A percentile compares a stretch with the other conserved stretches of the same genome.
Evolutionary conservation across 2,797 vertebrate genomes (phyloP).

Genomic region (Argentina silus): DNA sequence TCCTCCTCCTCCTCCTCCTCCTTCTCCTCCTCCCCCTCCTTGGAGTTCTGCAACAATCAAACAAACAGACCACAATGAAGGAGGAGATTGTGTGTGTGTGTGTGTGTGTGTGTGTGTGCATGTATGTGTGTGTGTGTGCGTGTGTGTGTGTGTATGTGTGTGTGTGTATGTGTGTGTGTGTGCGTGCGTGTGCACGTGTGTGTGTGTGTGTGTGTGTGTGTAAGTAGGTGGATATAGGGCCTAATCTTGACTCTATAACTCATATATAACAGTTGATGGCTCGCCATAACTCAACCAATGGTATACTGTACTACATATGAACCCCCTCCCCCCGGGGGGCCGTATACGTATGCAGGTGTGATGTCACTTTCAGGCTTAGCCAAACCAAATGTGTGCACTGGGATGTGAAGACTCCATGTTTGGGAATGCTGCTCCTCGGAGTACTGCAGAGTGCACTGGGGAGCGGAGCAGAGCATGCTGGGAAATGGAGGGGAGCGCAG

Average conservation of each 20-base stretch:
- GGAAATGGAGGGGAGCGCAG: slow-evolving; percentile 14
- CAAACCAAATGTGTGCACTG: slow-evolving; percentile 45
- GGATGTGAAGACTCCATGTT: slow-evolving; percentile 48
- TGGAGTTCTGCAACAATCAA: too few species aligned
- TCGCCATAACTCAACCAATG: slow-evolving; percentile 52
- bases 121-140: too few species aligned
- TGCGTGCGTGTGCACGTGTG: not conserved
- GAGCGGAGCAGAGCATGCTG: slow-evolving; percentile 27
- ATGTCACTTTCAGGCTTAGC: slow-evolving; percentile 52
- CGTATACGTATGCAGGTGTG: slow-evolving; percentile 52
- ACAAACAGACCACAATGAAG: too few species aligned
- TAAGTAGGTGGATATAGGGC: not conserved
- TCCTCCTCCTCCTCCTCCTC: not conserved
- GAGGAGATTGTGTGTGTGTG: not conserved
- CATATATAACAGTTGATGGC: slow-evolving; percentile 34
- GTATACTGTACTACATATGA: slow-evolving; percentile 38
- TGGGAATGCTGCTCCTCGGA: slow-evolving; percentile 19
- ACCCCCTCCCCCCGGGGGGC: slow-evolving; percentile 9
- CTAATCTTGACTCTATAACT: not conserved
- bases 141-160: not conserved
- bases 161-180: not conserved
- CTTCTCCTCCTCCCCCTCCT: not conserved
- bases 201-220: not conserved
- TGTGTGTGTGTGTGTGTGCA: too few species aligned
- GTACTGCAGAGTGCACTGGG: too few species aligned